These are phyloP conservation scores for Ormia ochracea DNA, from an alignment of 2,888 invertebrate genomes.

Conservation along the genomic window DNA sequence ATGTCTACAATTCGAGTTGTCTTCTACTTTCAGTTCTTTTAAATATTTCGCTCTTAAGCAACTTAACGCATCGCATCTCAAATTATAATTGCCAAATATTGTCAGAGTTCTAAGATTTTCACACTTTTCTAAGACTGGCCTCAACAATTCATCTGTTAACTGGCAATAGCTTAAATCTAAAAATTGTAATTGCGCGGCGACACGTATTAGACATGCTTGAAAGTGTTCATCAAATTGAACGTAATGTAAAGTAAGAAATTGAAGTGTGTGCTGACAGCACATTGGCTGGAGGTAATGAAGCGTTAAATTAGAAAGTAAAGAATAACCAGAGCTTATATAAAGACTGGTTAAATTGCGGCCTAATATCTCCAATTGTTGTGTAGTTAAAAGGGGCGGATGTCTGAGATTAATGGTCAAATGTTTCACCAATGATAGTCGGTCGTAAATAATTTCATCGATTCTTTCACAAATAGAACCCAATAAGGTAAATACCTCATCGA, in stretches of 20 bases:
- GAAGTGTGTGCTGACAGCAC: constrained; percentile 30
- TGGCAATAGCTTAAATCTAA: constrained; percentile 60
- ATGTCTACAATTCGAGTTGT: constrained; percentile 51
- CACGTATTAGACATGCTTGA: constrained; percentile 24
- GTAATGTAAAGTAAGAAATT: constrained; percentile 51
- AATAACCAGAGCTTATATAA: constrained; percentile 56
- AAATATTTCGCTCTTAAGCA: constrained; percentile 15
- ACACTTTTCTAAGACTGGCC: constrained; percentile 45
- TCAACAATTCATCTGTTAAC: constrained; percentile 57
- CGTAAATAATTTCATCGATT: constrained; percentile 53
- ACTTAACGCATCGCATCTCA: constrained; percentile 49
- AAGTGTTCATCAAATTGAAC: constrained; percentile 54
- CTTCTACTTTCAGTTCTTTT: constrained; percentile 48
- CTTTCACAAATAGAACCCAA: constrained; percentile 37
- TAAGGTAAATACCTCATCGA: constrained; percentile 48
- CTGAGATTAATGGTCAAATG: constrained; percentile 47
- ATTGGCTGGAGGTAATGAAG: constrained; percentile 51
- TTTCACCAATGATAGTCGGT: constrained; percentile 50
- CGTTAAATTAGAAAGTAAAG: constrained; percentile 26
- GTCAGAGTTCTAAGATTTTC: constrained; percentile 30
- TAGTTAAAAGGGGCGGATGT: constrained; percentile 46
- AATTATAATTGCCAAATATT: constrained; percentile 59
- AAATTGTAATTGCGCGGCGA: constrained; percentile 31
- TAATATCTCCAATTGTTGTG: constrained; percentile 52
- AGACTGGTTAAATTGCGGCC: constrained; percentile 52